Conservation (phyloP, 2,113 vertebrate genomes). For the Tonatia bakeri region DNA sequence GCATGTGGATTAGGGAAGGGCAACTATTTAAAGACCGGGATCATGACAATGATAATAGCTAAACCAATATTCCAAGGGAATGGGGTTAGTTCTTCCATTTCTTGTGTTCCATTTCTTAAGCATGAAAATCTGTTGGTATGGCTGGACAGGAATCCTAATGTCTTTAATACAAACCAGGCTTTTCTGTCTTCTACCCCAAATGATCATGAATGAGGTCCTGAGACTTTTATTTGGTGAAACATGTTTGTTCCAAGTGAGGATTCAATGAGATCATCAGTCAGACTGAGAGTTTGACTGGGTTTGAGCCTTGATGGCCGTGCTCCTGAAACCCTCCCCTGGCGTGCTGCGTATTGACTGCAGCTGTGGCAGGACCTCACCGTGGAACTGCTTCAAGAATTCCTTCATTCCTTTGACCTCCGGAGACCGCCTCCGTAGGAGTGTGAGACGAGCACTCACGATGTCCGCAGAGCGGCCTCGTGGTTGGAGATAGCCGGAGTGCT, state of each 20-base stretch:
- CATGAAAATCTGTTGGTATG: not conserved
- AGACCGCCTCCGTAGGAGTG: not conserved
- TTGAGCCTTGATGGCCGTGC: not conserved
- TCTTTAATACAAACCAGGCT: not conserved
- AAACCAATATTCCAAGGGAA: not conserved
- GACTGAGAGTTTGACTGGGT: not conserved
- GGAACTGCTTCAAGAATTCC: not conserved
- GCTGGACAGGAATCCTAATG: not conserved
- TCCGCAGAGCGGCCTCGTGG: not conserved
- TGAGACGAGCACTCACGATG: not conserved
- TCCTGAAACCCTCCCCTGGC: not conserved
- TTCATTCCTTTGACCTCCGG: slow-evolving; percentile 32
- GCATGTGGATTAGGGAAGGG: not conserved
- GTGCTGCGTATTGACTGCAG: not conserved
- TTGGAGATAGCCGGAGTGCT: not conserved
- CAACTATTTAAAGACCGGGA: not conserved
- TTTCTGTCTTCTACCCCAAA: not conserved
- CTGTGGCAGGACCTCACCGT: not conserved
- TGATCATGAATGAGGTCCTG: not conserved
- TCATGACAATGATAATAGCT: not conserved
- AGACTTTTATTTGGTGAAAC: not conserved
- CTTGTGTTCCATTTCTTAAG: not conserved
- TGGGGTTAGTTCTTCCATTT: not conserved
- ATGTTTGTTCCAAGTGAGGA: not conserved
- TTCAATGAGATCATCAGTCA: not conserved